These are phyloP conservation scores for Gymnosoma rotundatum DNA, from an alignment of 2,888 invertebrate species.

Conservation along the genomic window DNA sequence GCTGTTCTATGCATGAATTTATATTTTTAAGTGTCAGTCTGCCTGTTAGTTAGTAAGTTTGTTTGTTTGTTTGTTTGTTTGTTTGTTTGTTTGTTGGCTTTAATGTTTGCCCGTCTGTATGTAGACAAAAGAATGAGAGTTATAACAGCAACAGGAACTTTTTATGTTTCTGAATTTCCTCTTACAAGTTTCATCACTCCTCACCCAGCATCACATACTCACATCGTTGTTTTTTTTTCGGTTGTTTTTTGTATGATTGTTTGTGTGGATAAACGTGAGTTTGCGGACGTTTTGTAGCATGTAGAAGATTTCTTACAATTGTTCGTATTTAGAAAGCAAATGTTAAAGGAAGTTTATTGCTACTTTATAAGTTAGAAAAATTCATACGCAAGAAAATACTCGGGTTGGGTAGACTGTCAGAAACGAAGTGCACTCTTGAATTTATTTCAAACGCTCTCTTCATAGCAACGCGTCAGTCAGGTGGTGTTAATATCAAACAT, in stretches of 20 bases:
- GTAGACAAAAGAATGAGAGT: conserved; percentile 54
- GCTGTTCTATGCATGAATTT: conserved; percentile 62
- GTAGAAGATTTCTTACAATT: conserved; percentile 36
- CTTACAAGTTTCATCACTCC: conserved; percentile 13
- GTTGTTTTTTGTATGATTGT: not conserved
- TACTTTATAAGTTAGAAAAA: conserved; percentile 26
- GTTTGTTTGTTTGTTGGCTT: conserved; percentile 12
- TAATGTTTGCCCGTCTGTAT: conserved; percentile 35
- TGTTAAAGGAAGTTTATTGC: conserved; percentile 59
- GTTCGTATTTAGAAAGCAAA: conserved; percentile 32
- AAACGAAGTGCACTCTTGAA: conserved; percentile 63
- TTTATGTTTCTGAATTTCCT: conserved; percentile 64
- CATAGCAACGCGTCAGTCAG: conserved; percentile 68
- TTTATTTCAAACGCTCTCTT: conserved; percentile 49
- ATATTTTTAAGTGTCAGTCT: conserved; percentile 17
- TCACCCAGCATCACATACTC: not conserved
- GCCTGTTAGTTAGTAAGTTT: conserved; percentile 1
- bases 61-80: conserved; percentile 13
- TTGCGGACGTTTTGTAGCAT: conserved; percentile 14
- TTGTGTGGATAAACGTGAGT: not conserved
- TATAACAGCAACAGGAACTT: conserved; percentile 69
- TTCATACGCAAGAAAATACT: not conserved
- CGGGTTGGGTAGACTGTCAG: conserved; percentile 52
- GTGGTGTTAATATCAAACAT: conserved; percentile 62
- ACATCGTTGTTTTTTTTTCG: not conserved